Percentiles rank a stretch among this genome's conserved stretches.
Conservation (phyloP, 2,113 vertebrate genomes). For the Sphyrna mokarran region DNA sequence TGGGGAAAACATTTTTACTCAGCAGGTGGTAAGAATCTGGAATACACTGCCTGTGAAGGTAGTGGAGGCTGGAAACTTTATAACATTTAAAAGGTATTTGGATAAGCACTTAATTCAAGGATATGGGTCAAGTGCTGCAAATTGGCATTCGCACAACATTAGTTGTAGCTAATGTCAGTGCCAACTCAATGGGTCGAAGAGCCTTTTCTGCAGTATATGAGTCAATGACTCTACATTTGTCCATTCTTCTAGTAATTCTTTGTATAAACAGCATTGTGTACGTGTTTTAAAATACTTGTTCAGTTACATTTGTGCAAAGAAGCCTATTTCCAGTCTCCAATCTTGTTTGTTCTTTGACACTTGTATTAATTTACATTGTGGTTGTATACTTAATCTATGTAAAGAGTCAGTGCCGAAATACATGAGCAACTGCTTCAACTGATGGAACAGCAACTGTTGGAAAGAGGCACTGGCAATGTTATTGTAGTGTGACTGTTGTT, state of each 20-base stretch:
- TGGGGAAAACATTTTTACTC: no score
- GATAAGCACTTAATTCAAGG: no score
- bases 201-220: no score
- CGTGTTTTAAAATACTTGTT: not conserved
- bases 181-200: no score
- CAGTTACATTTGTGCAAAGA: not conserved
- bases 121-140: no score
- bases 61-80: no score
- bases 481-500: not conserved
- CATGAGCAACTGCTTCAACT: not conserved
- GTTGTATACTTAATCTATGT: not conserved
- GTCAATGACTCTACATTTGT: not conserved
- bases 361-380: not conserved
- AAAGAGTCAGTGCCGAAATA: not conserved
- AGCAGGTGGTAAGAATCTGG: no score
- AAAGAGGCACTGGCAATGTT: not conserved
- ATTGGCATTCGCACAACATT: no score
- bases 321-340: not conserved
- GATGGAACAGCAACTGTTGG: not conserved
- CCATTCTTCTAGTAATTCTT: not conserved
- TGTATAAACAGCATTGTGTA: not conserved
- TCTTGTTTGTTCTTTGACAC: not conserved
- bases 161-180: no score
- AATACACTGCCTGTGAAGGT: no score
- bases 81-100: no score